phyloP scores from a whole-genome alignment of 2,888 invertebrate species.

The Agrochola circellaris region DNA sequence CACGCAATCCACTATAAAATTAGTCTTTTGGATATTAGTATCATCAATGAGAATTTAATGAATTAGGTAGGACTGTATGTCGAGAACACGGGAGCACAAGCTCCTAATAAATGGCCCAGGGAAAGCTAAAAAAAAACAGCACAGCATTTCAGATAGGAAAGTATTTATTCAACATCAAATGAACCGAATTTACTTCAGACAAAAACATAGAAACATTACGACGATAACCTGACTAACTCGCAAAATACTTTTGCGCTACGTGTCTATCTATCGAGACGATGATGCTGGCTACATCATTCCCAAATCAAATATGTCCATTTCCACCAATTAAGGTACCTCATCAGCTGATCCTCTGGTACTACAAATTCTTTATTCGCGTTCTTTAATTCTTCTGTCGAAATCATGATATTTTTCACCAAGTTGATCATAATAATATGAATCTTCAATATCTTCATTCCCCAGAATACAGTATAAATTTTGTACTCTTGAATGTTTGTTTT shows the following conservation, averaged over 20 bases:
- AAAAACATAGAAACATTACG: constrained; percentile 74
- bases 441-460: constrained; percentile 51
- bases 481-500: constrained; percentile 46
- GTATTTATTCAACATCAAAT: constrained; percentile 86
- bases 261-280: constrained; percentile 67
- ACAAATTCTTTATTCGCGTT: constrained; percentile 36
- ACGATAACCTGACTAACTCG: constrained; percentile 75
- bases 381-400: constrained; percentile 31
- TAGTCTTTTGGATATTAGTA: background rate
- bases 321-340: constrained; percentile 41
- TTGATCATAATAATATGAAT: constrained; percentile 26
- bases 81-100: background rate
- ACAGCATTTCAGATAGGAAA: constrained; percentile 70
- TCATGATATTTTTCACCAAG: constrained; percentile 36
- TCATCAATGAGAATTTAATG: background rate
- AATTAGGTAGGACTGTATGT: background rate
- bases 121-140: constrained; percentile 58
- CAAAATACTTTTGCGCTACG: constrained; percentile 71
- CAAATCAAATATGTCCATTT: constrained; percentile 55
- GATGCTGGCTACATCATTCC: constrained; percentile 59
- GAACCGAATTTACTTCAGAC: constrained; percentile 76
- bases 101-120: background rate
- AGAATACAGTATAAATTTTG: constrained; percentile 43
- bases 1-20: background rate
- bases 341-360: constrained; percentile 42